A percentile compares a stretch with the other conserved stretches of the same genome.
Evolutionary conservation across 1,140 invertebrate species (phyloP).

Genomic region (Heliconius himera): DNA sequence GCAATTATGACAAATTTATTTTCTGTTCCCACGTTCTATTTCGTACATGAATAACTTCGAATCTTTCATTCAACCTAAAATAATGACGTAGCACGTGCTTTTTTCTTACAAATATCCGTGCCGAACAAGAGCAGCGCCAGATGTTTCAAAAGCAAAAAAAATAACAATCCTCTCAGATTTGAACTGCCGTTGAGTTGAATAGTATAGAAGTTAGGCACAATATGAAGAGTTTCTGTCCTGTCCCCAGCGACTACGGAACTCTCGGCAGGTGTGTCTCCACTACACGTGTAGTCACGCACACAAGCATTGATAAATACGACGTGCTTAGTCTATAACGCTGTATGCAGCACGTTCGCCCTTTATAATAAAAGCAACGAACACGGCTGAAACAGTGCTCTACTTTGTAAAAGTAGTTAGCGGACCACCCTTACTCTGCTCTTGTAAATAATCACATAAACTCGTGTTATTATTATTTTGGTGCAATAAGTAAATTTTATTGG

Average conservation of each 20-base stretch:
- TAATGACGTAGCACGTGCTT: constrained; percentile 54
- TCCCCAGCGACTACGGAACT: constrained; percentile 39
- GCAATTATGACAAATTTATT: not conserved
- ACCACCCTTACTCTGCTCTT: not conserved
- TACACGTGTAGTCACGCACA: constrained; percentile 49
- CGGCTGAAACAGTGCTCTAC: constrained; percentile 57
- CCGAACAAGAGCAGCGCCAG: constrained; percentile 57
- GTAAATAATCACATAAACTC: not conserved
- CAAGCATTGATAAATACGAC: constrained; percentile 49
- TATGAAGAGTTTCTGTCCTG: constrained; percentile 26
- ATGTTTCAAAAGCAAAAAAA: constrained; percentile 58
- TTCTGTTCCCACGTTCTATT: constrained; percentile 18
- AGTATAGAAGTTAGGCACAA: constrained; percentile 42
- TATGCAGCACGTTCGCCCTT: constrained; percentile 59
- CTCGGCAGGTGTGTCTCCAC: constrained; percentile 68
- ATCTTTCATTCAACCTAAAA: constrained; percentile 12
- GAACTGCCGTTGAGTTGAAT: constrained; percentile 53
- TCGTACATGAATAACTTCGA: constrained; percentile 4
- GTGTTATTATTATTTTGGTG: not conserved
- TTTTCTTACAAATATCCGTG: constrained; percentile 40
- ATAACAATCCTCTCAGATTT: constrained; percentile 44
- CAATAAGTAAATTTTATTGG: not conserved
- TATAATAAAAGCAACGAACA: constrained; percentile 49
- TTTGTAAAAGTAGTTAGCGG: constrained; percentile 14
- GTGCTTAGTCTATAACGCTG: constrained; percentile 42